A percentile compares a stretch with the other conserved stretches of the same genome.
Conservation (phyloP, 1,140 invertebrate genomes). For the Drosophila orosa region DNA sequence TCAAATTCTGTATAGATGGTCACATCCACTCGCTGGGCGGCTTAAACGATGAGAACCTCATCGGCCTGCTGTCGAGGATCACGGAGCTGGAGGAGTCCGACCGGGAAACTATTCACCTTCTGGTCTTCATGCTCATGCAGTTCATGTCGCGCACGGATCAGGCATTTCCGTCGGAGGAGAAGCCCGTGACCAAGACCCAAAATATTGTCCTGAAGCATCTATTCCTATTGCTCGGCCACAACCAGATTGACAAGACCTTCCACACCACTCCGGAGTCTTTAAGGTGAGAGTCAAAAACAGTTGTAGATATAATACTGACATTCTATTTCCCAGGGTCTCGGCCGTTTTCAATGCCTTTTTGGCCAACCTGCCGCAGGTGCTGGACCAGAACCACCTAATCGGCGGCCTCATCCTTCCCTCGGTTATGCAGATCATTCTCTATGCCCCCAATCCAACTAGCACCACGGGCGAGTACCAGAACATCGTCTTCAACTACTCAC, state of each 20-base stretch:
- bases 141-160: constrained; percentile 91
- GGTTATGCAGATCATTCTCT: constrained; percentile 93
- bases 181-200: constrained; percentile 90
- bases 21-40: constrained; percentile 90
- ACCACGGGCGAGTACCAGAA: constrained; percentile 84
- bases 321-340: constrained; percentile 85
- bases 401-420: constrained; percentile 94
- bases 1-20: constrained; percentile 86
- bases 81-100: constrained; percentile 98
- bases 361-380: constrained; percentile 94
- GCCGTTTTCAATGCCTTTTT: constrained; percentile 98
- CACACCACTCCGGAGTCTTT: constrained; percentile 95
- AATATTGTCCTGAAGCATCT: constrained; percentile 96
- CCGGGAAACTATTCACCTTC: constrained; percentile 96
- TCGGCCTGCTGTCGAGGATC: constrained; percentile 90
- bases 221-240: constrained; percentile 97
- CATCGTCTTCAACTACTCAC: constrained; percentile 88
- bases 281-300: constrained; percentile 86
- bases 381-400: constrained; percentile 97
- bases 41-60: constrained; percentile 89
- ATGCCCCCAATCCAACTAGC: constrained; percentile 89
- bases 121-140: constrained; percentile 98
- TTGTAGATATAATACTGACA: not conserved
- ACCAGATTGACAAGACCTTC: constrained; percentile 94
- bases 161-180: constrained; percentile 94